phyloP scores from a whole-genome alignment of 1,140 invertebrate species.

The Drosophila punjabiensis region DNA sequence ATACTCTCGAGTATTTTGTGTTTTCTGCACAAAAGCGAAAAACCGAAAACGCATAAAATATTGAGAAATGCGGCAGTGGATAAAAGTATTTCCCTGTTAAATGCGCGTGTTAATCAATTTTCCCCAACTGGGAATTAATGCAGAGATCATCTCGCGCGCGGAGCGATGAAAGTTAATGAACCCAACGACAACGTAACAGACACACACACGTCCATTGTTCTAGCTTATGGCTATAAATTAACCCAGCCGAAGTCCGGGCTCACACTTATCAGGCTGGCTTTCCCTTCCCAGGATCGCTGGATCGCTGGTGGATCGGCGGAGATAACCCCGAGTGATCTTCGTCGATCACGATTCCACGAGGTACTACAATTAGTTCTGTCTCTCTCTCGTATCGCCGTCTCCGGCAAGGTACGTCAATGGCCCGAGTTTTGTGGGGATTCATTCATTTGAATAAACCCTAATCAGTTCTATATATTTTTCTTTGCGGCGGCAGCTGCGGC shows the following conservation, averaged over 20 bases:
- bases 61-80: constrained; percentile 77
- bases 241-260: constrained; percentile 27
- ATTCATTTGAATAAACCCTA: constrained; percentile 69
- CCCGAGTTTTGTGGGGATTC: constrained; percentile 38
- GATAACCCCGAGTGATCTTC: constrained; percentile 53
- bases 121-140: constrained; percentile 23
- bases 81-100: constrained; percentile 80
- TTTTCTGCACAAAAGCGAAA: constrained; percentile 39
- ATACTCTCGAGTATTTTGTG: constrained; percentile 10
- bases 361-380: constrained; percentile 40
- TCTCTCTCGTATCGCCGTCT: constrained; percentile 13
- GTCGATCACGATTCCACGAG: constrained; percentile 24
- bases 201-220: constrained; percentile 25
- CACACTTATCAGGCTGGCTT: constrained; percentile 34
- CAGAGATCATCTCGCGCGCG: constrained; percentile 38
- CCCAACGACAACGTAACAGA: constrained; percentile 24
- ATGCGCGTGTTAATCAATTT: constrained; percentile 72
- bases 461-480: constrained; percentile 46
- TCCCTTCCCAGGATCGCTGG: constrained; percentile 29
- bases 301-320: background rate
- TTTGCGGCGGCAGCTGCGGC: constrained; percentile 46
- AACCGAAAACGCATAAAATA: constrained; percentile 59
- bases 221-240: constrained; percentile 35
- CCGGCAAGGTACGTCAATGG: constrained; percentile 56
- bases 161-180: constrained; percentile 39